Evolutionary conservation across 1,140 invertebrate species (phyloP).

Genomic region (Eufriesea mexicana): DNA sequence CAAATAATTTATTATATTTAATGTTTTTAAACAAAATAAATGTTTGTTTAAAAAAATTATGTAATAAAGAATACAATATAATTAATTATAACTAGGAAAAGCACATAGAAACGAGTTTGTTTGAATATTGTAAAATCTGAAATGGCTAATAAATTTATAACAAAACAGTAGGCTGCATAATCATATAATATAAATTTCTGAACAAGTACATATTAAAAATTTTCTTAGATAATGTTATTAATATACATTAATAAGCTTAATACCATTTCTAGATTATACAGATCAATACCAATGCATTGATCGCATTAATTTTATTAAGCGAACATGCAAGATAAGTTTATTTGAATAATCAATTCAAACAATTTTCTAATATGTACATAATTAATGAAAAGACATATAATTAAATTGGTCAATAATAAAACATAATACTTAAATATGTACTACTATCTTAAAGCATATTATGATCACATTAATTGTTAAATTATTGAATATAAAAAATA

Average conservation of each 20-base stretch:
- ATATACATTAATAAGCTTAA: constrained; percentile 30
- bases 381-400: constrained; percentile 52
- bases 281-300: constrained; percentile 29
- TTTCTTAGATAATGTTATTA: constrained; percentile 40
- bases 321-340: constrained; percentile 27
- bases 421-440: constrained; percentile 60
- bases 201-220: constrained; percentile 52
- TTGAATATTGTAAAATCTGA: constrained; percentile 34
- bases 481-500: constrained; percentile 56
- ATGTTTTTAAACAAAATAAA: background rate
- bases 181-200: constrained; percentile 42
- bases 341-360: constrained; percentile 32
- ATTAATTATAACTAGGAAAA: background rate
- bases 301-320: constrained; percentile 36
- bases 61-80: constrained; percentile 23
- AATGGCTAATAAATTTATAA: constrained; percentile 51
- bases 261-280: constrained; percentile 28
- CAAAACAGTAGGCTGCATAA: constrained; percentile 54
- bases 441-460: constrained; percentile 59
- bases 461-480: constrained; percentile 66
- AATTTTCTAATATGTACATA: constrained; percentile 50
- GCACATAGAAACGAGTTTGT: constrained; percentile 23
- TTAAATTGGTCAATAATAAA: constrained; percentile 54
- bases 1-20: background rate
- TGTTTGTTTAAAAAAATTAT: constrained; percentile 19